Percentiles rank a stretch among this genome's conserved stretches.
Conservation (phyloP, 1,140 invertebrate genomes). For the Orchesella cincta region DNA sequence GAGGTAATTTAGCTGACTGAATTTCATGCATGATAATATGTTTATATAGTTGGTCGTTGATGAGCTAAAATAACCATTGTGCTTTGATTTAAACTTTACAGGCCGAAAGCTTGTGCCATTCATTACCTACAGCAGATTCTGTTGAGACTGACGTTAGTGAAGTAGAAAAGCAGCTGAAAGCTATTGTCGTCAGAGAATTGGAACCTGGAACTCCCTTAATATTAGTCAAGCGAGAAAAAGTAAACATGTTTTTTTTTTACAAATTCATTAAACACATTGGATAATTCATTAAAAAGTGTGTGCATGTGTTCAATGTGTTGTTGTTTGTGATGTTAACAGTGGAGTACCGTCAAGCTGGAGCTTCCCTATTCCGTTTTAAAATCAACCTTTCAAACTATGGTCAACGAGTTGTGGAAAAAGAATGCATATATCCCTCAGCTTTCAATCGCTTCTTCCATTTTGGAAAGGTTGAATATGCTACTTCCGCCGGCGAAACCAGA, state of each 20-base stretch:
- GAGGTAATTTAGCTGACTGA: slow-evolving; percentile 64
- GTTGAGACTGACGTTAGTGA: slow-evolving; percentile 35
- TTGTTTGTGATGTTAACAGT: slow-evolving; percentile 67
- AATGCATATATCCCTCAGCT: slow-evolving; percentile 80
- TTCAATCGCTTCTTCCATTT: slow-evolving; percentile 82
- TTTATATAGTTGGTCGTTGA: background rate
- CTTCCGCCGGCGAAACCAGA: slow-evolving; percentile 56
- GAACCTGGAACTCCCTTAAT: slow-evolving; percentile 31
- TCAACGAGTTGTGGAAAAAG: slow-evolving; percentile 77
- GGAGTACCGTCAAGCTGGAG: slow-evolving; percentile 83
- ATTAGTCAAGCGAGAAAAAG: slow-evolving; percentile 49
- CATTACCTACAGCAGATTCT: slow-evolving; percentile 35
- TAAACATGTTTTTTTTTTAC: slow-evolving; percentile 35
- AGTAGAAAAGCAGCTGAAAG: slow-evolving; percentile 45
- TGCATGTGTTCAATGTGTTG: slow-evolving; percentile 44
- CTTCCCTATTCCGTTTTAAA: slow-evolving; percentile 75
- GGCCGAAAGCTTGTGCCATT: slow-evolving; percentile 48
- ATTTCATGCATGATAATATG: background rate
- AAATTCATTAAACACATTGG: background rate
- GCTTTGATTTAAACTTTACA: slow-evolving; percentile 21
- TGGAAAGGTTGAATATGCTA: slow-evolving; percentile 79
- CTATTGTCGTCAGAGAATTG: slow-evolving; percentile 35
- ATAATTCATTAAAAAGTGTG: no score
- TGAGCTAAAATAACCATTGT: background rate
- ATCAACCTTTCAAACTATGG: slow-evolving; percentile 73